Base-by-base conservation (phyloP, 2,113 vertebrate species). In the Epinephelus cyanopodus region DNA sequence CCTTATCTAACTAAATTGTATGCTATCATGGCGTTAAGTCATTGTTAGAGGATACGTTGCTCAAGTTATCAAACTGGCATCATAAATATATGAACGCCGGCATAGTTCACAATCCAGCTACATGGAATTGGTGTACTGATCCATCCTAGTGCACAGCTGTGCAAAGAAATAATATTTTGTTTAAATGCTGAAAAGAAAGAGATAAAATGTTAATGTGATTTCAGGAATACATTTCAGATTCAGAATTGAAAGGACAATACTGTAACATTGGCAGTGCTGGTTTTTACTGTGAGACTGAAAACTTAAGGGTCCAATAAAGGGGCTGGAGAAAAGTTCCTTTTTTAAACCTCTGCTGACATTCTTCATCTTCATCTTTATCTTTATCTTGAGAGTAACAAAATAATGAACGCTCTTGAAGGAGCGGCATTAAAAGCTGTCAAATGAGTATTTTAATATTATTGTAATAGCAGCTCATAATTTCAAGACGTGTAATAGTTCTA, bases 401-500 rank as follows among this genome's bases (percentile, higher is more conserved):
- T 15, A 53, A 80, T 82, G 14, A 87, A 69, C n/a, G 5, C 45
- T 63, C 62, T 58, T 74, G 61, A 23, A 84, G 77, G 74, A 84
- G 56, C 4, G 3, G 10, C 9, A 66, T 54, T 69, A 64, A 80
- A 89, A 82, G 68, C 61, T 68, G 52, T 65, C 82, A 82, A 74
- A 85, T 69, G 45, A 77, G 58, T 66, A 64, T 87, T 83, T 77
- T 65, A 71, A 87, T 85, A 39, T 68, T 56, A 85, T 67, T 81
- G 63, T 74, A 45, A 58, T 23, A 19, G 63, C 57, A 81, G 63
- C 68, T 85, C 82, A 78, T 81, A 54, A 77, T 57, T 42, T 57
- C 70, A 58, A 23, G 15, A n/a, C 42, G 13, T 62, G 27, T 80
- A 70, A 82, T 82, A 29, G 64, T 79, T 74, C 83, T 69, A 61